Evolutionary conservation across 2,113 vertebrate genomes (phyloP).

Genomic region (Cyrtonyx montezumae): DNA sequence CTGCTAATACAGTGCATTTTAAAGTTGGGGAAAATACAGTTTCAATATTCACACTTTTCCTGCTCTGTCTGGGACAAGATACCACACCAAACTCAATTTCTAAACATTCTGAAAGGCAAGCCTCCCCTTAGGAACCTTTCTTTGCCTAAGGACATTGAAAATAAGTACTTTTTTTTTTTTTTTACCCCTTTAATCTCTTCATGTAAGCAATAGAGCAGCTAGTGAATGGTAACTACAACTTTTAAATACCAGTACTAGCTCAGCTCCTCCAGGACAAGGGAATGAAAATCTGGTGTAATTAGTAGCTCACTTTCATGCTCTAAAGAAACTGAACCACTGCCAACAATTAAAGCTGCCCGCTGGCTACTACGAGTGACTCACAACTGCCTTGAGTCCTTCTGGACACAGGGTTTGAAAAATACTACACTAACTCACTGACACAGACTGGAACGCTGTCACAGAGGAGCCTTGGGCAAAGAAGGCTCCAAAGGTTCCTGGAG

Average conservation of each 20-base stretch:
- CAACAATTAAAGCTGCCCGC: conserved; percentile 10
- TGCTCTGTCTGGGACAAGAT: conserved; percentile 40
- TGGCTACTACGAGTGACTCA: neutral
- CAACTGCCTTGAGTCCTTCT: neutral
- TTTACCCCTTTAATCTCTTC: neutral
- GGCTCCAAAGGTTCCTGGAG: neutral
- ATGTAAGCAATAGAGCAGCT: neutral
- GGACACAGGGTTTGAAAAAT: neutral
- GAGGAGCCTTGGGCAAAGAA: neutral
- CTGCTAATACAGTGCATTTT: neutral
- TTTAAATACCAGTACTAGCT: neutral
- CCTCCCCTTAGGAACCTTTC: conserved; percentile 45
- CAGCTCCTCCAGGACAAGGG: neutral
- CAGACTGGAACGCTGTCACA: neutral
- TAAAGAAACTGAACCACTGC: neutral
- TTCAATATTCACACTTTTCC: conserved; percentile 50
- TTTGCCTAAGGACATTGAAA: conserved; percentile 43
- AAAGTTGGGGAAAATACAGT: conserved; percentile 45
- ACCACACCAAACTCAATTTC: conserved; percentile 33
- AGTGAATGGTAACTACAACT: neutral
- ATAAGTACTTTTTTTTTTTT: neutral
- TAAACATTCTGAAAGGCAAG: conserved; percentile 56
- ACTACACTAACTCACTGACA: neutral
- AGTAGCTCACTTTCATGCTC: neutral
- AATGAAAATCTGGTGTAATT: conserved; percentile 10